Conservation (phyloP, 1,140 invertebrate species). For the Camponotus vicinus region DNA sequence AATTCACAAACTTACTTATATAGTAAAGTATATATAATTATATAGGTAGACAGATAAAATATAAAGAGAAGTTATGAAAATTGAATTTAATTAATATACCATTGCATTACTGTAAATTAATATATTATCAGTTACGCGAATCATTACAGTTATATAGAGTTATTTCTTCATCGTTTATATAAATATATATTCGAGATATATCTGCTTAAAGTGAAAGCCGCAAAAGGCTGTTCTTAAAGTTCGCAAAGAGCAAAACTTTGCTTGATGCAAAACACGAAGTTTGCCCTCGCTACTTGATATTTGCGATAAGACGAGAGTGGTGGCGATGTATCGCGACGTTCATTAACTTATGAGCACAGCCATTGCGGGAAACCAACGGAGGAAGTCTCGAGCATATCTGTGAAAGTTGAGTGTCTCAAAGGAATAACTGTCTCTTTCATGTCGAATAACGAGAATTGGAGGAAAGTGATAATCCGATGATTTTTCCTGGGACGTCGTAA, state of each 20-base stretch:
- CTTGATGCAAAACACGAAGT: slow-evolving; percentile 17
- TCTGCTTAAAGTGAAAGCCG: background rate
- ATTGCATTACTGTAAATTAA: too few relatives aligned
- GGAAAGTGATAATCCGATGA: background rate
- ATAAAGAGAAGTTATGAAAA: too few relatives aligned
- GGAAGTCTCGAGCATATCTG: background rate
- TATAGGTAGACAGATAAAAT: too few relatives aligned
- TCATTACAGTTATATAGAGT: background rate
- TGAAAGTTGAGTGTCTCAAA: background rate
- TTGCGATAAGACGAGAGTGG: slow-evolving; percentile 21
- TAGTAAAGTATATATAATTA: background rate
- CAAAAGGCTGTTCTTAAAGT: slow-evolving; percentile 1
- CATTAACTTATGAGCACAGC: slow-evolving; percentile 39
- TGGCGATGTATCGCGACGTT: slow-evolving; percentile 18
- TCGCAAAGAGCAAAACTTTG: slow-evolving; percentile 18
- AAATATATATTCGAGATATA: background rate
- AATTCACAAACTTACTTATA: background rate
- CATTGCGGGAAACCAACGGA: background rate
- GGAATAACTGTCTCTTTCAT: background rate
- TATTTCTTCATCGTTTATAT: too few relatives aligned
- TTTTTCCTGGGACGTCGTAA: background rate
- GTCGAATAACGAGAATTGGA: slow-evolving; percentile 6
- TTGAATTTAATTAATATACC: too few relatives aligned
- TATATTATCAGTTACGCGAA: background rate
- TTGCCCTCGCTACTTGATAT: slow-evolving; percentile 18